phyloP scores from a whole-genome alignment of 1,140 invertebrate genomes.

The Ostrea edulis region DNA sequence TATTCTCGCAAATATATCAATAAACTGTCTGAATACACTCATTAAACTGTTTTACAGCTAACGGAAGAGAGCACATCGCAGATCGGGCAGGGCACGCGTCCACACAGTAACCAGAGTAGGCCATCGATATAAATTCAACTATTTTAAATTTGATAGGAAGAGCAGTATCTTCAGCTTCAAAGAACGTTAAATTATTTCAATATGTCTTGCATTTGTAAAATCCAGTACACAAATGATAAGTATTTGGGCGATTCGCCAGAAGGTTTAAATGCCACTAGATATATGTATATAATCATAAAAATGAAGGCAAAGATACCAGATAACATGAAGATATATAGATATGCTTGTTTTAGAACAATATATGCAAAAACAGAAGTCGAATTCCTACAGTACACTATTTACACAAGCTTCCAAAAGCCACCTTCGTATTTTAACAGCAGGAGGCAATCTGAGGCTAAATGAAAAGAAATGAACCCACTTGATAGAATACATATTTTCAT shows the following conservation, averaged over 20 bases:
- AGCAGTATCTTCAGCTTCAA: background rate
- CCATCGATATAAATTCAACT: background rate
- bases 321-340: background rate
- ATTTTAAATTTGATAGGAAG: background rate
- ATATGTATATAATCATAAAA: constrained; percentile 17
- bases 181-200: background rate
- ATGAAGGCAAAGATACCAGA: background rate
- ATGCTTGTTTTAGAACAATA: constrained; percentile 15
- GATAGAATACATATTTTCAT: background rate
- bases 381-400: background rate
- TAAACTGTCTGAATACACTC: constrained; percentile 11
- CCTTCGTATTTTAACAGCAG: background rate
- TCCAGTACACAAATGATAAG: background rate
- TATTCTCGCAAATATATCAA: background rate
- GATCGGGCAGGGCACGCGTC: background rate
- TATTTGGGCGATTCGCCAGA: background rate
- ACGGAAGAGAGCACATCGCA: constrained; percentile 15
- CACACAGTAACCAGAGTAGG: background rate
- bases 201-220: constrained; percentile 27
- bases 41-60: constrained; percentile 14
- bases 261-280: background rate
- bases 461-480: background rate
- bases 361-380: background rate
- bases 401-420: background rate
- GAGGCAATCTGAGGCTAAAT: background rate